These are phyloP conservation scores for Oryzias celebensis DNA, from an alignment of 2,113 vertebrate genomes.

Conservation along the genomic window DNA sequence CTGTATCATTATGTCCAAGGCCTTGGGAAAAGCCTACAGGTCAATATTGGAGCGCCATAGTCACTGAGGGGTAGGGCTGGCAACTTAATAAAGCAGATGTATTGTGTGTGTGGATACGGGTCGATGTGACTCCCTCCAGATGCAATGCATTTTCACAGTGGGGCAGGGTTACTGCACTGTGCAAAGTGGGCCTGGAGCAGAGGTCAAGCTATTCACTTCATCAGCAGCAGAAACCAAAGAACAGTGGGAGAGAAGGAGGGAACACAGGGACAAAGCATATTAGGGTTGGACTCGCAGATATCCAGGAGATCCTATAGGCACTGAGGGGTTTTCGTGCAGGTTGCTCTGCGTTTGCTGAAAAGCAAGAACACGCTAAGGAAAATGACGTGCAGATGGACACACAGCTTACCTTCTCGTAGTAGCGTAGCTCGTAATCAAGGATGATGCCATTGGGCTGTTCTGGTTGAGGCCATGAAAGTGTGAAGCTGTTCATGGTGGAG, in stretches of 20 bases:
- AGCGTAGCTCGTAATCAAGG: constrained; percentile 96
- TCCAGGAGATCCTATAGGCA: constrained; percentile 6
- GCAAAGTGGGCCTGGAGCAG: constrained; percentile 57
- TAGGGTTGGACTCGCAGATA: constrained; percentile 45
- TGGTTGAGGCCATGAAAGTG: constrained; percentile 95
- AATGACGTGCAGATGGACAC: background rate
- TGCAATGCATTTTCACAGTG: constrained; percentile 73
- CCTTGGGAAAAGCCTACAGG: constrained; percentile 69
- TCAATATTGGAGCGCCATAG: constrained; percentile 60
- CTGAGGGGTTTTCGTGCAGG: constrained; percentile 1
- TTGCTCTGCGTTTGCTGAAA: constrained; percentile 4
- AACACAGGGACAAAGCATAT: constrained; percentile 46
- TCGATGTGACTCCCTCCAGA: constrained; percentile 67
- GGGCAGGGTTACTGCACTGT: constrained; percentile 60
- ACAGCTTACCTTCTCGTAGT: constrained; percentile 91
- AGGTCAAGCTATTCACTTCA: constrained; percentile 70
- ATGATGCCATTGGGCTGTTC: constrained; percentile 99
- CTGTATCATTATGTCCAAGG: constrained; percentile 59
- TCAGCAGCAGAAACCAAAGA: constrained; percentile 64
- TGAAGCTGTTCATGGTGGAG: constrained; percentile 98
- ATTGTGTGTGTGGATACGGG: constrained; percentile 71
- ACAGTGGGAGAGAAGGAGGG: constrained; percentile 59
- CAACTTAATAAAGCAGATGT: constrained; percentile 72
- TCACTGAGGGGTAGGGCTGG: constrained; percentile 37
- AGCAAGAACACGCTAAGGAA: background rate